Evolutionary conservation across 2,113 vertebrate species (phyloP), one percentile per base, ranked within the genome.

Genomic region (Oncorhynchus gorbuscha): DNA sequence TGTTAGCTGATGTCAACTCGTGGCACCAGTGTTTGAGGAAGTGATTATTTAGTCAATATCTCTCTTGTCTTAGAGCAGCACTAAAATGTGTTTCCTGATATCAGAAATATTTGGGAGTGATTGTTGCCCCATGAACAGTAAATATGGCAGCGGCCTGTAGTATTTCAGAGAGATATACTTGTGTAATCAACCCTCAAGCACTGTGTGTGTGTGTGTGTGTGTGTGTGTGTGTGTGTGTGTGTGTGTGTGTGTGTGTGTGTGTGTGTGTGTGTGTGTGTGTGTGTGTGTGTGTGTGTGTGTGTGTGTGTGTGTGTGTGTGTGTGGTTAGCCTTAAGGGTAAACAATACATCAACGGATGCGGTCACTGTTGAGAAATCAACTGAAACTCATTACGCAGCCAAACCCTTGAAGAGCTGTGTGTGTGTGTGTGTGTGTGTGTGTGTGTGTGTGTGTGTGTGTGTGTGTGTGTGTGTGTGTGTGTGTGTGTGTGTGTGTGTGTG

Each of bases 51-150:
- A 72, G 45, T 55, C 16, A 67, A 72, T 75, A 18, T 79, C 58
- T 75, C 28, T 45, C 7, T 67, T 4, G 2, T 71, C 58, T 73
- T 69, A 22, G 28, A 32, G 69, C 58, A n/a, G 6, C 1, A 71
- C 14, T 20, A 32, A 11, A 73, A 72, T 67, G 73, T 58, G 76
- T 83, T 74, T 58, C 22, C 24, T 32, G 35, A n/a, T 55, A 71
- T 24, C 30, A 76, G 78, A 81, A 85, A 81, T 79, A 72, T 84
- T 84, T 77, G 75, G 12, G 45, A 45, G 24, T 22, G 9, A 62
- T 30, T 30, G 69, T 51, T 66, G 22, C 8, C 22, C 39, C 26
- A n/a, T 62, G 18, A 62, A 45, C 9, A 12, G 24, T 30, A 68
- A 68, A 73, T 49, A 68, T 18, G 18, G 5, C 48, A 8, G 28